These are phyloP conservation scores for Mesorhabditis spiculigera DNA, from an alignment of 2,888 invertebrate species.

Conservation along the genomic window DNA sequence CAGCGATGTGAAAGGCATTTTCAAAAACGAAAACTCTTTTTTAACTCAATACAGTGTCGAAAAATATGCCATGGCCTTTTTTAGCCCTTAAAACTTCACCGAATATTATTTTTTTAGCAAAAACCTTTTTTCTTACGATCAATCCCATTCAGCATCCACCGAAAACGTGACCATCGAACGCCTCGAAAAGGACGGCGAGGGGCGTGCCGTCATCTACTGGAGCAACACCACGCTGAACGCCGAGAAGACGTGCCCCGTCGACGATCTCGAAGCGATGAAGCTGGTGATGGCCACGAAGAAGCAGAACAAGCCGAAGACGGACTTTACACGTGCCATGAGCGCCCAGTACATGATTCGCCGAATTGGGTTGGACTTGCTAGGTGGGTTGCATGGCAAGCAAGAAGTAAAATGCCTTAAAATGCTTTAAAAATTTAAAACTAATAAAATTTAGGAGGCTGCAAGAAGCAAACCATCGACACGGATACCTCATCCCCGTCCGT, in stretches of 20 bases:
- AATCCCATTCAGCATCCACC: not conserved
- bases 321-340: constrained; percentile 43
- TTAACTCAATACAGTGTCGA: no score
- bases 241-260: constrained; percentile 32
- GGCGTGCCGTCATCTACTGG: constrained; percentile 25
- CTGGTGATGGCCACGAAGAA: constrained; percentile 33
- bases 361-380: constrained; percentile 24
- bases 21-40: no score
- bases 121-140: not conserved
- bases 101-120: not conserved
- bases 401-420: not conserved
- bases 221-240: constrained; percentile 31
- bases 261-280: constrained; percentile 32
- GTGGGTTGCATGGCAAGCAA: not conserved
- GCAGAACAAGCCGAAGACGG: constrained; percentile 32
- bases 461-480: constrained; percentile 14
- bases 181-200: not conserved
- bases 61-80: no score
- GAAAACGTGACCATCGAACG: not conserved
- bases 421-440: not conserved
- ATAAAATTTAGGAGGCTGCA: no score
- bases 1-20: no score
- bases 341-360: constrained; percentile 41
- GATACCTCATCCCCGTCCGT: constrained; percentile 15
- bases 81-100: no score